A percentile compares a stretch with the other conserved stretches of the same genome.
Conservation (phyloP, 53 echinoderm and acorn worm genomes). For the Hippasteria phrygiana region DNA sequence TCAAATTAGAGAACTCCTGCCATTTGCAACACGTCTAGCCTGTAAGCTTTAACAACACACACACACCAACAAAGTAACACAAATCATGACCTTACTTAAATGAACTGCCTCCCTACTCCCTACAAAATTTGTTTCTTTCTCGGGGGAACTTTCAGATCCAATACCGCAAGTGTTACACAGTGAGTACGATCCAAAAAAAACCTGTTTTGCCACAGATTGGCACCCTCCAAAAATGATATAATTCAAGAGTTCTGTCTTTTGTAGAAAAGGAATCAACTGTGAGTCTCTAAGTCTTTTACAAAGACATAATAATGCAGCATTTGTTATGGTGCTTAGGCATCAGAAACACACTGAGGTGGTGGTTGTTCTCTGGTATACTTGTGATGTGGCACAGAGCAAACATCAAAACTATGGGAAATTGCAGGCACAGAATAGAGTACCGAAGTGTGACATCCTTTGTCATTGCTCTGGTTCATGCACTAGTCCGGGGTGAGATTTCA, state of each 20-base stretch:
- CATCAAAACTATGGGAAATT: too few relatives aligned
- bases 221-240: background rate
- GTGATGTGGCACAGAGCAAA: slow-evolving; percentile 35
- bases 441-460: too few relatives aligned
- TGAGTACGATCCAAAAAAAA: background rate
- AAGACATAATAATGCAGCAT: slow-evolving; percentile 62
- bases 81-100: slow-evolving; percentile 21
- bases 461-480: too few relatives aligned
- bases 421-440: too few relatives aligned
- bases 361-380: background rate
- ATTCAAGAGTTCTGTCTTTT: background rate
- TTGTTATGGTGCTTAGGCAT: slow-evolving; percentile 8
- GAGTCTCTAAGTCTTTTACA: slow-evolving; percentile 1
- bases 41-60: background rate
- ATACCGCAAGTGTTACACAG: background rate
- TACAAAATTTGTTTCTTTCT: background rate
- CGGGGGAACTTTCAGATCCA: slow-evolving; percentile 34
- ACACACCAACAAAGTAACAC: slow-evolving; percentile 1
- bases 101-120: slow-evolving; percentile 58
- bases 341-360: slow-evolving; percentile 20
- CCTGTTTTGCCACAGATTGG: background rate
- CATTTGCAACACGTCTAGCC: slow-evolving; percentile 29
- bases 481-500: too few relatives aligned
- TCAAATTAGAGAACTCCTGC: slow-evolving; percentile 50
- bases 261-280: slow-evolving; percentile 12